Evolutionary conservation across 2,888 invertebrate genomes (phyloP), one percentile per base, ranked within the genome.

Genomic region (Azorinus chamasolen): DNA sequence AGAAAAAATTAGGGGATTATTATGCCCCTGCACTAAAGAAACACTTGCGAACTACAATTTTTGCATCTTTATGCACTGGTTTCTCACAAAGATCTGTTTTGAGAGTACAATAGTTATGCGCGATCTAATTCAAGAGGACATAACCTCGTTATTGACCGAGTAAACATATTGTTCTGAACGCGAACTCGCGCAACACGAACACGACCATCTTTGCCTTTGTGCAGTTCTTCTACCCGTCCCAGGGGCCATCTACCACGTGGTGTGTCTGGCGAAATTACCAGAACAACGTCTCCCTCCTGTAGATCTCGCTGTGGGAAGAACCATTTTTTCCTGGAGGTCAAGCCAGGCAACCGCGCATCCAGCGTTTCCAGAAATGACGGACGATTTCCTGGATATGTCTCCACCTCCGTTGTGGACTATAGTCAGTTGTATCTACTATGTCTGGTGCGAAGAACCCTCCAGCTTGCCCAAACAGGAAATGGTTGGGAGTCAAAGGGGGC

Each of bases 401-500:
- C 81, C 72, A 84, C 14, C 78, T 22, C 22, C 55, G 59, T 45
- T 39, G 18, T 25, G 43, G 39, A 48, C 45, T 37, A 22, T 39
- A 69, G 1, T 14, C 0, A 5, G 46, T 63, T 5, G 22, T n/a
- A 45, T 79, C 61, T 3, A 65, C 72, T 16, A 50, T 18, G 27
- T 77, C 72, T 25, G 80, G 74, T 2, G 78, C 80, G 50, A 83
- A 78, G 25, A 79, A 61, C 10, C 83, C 79, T 4, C 81, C 74
- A 10, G 66, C 16, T 66, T 85, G 84, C 32, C 77, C 72, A 66
- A 54, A 59, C 14, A 84, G 14, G 51, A 86, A 81, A 70, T 86
- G 78, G 41, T 85, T 83, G 10, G 81, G 81, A 10, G 85, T 74
- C 18, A 77, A 37, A 0, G 46, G 55, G 2, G 22, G 20, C 25